Evolutionary conservation across 1,140 invertebrate species (phyloP), one percentile per base, ranked within the genome.

Genomic region (Teleogryllus occipitalis): DNA sequence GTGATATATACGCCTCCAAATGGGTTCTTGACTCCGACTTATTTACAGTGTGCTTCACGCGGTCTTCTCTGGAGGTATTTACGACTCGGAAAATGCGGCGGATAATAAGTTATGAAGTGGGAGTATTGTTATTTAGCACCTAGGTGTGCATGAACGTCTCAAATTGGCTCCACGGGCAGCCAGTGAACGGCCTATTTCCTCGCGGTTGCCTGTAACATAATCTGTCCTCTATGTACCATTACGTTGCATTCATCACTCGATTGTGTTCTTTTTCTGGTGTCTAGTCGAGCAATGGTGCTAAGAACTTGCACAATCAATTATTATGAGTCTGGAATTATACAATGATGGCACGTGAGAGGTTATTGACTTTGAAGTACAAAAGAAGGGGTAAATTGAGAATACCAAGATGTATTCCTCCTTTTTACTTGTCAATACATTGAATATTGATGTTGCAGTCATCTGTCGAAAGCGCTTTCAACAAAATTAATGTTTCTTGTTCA

Each of bases 91-190:
- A 65, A 65, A 65, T 18, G 54, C 54, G 10, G 10, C 54, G 18
- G 54, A 65, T 65, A 65, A 65, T 65, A 65, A 65, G 54, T 65
- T 65, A 65, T 65, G 54, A 65, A 65, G 54, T 65, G 54, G 54
- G 54, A 65, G 54, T 65, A 65, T 65, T 65, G 54, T 65, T 65
- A 65, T 65, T 65, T 65, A 65, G 54, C 54, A 65, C 54, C 54
- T 65, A 18, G 54, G 54, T 65, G 54, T 18, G 54, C 54, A 65
- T 65, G 54, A 14, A 65, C 10, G 18, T 7, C 54, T 65, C 54
- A 65, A 65, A 14, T 65, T 10, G 54, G 18, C 54, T 3, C 10
- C 10, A 65, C 10, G 7, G 18, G 10, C 54, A 10, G 54, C 54
- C 18, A 39, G 54, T 65, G 54, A 65, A 65, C 54, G 54, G 18